These are phyloP conservation scores for Drosophila pachea DNA, from an alignment of 1,140 invertebrate species.

Conservation along the genomic window DNA sequence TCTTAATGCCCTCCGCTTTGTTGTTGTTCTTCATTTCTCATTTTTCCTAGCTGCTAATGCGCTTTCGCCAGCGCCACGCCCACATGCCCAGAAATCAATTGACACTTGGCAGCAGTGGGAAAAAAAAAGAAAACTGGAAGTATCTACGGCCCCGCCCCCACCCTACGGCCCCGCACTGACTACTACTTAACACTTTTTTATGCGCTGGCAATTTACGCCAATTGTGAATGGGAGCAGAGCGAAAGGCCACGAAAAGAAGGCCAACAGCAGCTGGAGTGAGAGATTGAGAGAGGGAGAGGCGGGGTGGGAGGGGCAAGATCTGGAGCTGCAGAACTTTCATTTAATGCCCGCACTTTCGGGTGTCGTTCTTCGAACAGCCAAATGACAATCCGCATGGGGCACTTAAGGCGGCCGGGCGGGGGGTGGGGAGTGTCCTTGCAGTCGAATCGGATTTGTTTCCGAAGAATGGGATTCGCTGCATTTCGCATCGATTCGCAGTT, in stretches of 20 bases:
- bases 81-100: conserved; percentile 64
- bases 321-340: conserved; percentile 49
- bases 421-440: conserved; percentile 22
- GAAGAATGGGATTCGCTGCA: not conserved
- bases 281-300: not conserved
- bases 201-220: conserved; percentile 62
- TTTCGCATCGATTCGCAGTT: conserved; percentile 2
- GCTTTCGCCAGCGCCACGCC: conserved; percentile 47
- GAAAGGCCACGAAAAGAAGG: not conserved
- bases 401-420: conserved; percentile 19
- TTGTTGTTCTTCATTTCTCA: conserved; percentile 23
- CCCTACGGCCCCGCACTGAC: not conserved
- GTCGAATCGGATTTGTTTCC: conserved; percentile 38
- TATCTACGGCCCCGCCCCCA: no score
- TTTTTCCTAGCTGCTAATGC: conserved; percentile 51
- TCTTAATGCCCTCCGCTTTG: conserved; percentile 55
- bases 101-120: conserved; percentile 44
- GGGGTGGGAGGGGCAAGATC: conserved; percentile 10
- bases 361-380: conserved; percentile 60
- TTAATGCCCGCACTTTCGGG: conserved; percentile 71
- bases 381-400: conserved; percentile 54
- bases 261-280: not conserved
- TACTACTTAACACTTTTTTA: conserved; percentile 43
- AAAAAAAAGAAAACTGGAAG: conserved; percentile 1
- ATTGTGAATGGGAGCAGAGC: conserved; percentile 30